These are phyloP conservation scores for Phylloscopus trochilus DNA, from an alignment of 2,113 vertebrate species.

Conservation along the genomic window DNA sequence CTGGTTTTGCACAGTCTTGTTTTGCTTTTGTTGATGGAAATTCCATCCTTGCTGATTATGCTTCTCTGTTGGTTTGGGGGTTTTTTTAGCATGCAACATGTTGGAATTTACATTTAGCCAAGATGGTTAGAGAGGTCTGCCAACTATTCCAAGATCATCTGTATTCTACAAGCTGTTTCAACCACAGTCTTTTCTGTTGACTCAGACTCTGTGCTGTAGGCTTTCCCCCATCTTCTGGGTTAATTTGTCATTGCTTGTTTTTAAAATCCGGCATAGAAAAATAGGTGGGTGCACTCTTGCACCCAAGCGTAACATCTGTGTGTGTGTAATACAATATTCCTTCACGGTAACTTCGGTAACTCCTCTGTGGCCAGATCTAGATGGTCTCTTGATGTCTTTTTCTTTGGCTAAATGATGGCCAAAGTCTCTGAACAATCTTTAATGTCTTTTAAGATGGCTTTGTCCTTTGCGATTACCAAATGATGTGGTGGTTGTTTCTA, in stretches of 20 bases:
- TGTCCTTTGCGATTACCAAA: not conserved
- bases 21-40: not conserved
- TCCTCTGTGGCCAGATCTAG: not conserved
- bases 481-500: not conserved
- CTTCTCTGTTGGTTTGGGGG: not conserved
- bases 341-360: not conserved
- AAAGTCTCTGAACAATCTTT: not conserved
- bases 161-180: not conserved
- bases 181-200: not conserved
- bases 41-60: not conserved
- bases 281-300: not conserved
- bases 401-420: not conserved
- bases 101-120: not conserved
- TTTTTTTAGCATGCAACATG: not conserved
- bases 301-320: not conserved
- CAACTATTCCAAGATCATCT: not conserved
- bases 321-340: fast-evolving
- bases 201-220: not conserved
- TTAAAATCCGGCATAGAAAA: not conserved
- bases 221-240: not conserved
- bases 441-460: not conserved
- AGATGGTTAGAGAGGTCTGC: not conserved
- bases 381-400: not conserved
- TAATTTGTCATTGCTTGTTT: not conserved
- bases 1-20: not conserved